phyloP scores from a whole-genome alignment of 2,797 vertebrate genomes.

The Urocyon cinereoargenteus region DNA sequence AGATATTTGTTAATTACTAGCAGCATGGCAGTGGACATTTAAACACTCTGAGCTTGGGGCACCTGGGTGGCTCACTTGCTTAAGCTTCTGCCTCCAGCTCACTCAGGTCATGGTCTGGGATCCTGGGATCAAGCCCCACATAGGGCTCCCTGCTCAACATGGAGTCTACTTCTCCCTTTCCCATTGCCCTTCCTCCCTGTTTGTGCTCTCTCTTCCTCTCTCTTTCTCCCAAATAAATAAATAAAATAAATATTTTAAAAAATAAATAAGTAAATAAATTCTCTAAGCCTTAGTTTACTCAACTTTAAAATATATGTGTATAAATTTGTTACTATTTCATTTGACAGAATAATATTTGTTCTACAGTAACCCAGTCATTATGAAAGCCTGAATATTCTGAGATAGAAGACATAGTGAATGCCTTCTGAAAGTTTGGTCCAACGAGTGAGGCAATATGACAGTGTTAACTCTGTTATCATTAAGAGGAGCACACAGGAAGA shows the following conservation, averaged over 20 bases:
- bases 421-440: neutral
- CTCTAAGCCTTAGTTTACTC: neutral
- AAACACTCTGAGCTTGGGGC: neutral
- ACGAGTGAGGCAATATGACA: neutral
- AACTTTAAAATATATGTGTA: neutral
- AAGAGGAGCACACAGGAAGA: neutral
- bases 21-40: neutral
- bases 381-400: neutral
- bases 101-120: neutral
- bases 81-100: neutral
- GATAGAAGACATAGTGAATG: neutral
- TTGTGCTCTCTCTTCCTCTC: neutral
- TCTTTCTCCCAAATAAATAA: neutral
- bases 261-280: neutral
- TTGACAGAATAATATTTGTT: conserved; percentile 36
- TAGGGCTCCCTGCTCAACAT: neutral
- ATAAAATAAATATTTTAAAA: neutral
- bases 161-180: neutral
- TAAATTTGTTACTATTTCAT: conserved; percentile 19
- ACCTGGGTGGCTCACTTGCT: neutral
- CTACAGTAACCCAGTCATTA: neutral
- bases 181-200: neutral
- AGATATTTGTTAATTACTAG: neutral
- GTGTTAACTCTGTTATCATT: neutral
- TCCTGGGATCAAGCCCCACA: neutral